phyloP scores from a whole-genome alignment of 2,888 invertebrate species.

The Andrena dorsata region DNA sequence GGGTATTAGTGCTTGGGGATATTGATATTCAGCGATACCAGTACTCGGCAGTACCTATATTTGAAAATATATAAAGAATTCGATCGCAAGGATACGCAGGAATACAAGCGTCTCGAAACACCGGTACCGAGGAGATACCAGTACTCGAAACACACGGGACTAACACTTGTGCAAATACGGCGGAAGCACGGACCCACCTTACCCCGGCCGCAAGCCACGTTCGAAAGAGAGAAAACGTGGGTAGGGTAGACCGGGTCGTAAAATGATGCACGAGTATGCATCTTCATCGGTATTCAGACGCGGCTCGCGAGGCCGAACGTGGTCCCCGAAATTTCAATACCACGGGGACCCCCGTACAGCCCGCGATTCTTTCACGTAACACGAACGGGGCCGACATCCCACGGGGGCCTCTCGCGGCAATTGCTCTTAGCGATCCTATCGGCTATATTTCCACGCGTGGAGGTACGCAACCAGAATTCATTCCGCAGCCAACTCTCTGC shows the following conservation, averaged over 20 bases:
- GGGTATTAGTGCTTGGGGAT: no score
- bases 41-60: neutral
- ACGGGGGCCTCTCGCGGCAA: slow-evolving; percentile 74
- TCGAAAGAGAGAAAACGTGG: slow-evolving; percentile 16
- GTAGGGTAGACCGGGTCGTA: slow-evolving; percentile 9
- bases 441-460: slow-evolving; percentile 53
- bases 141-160: neutral
- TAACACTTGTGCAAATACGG: neutral
- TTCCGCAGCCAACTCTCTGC: neutral
- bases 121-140: neutral
- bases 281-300: slow-evolving; percentile 79
- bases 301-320: slow-evolving; percentile 57
- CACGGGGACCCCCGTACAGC: slow-evolving; percentile 64
- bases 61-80: no score
- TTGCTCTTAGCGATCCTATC: slow-evolving; percentile 61
- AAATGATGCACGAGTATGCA: slow-evolving; percentile 64
- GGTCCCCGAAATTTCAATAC: slow-evolving; percentile 80
- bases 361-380: slow-evolving; percentile 81
- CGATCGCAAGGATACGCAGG: no score
- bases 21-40: neutral
- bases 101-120: no score
- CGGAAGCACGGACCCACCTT: neutral
- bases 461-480: slow-evolving; percentile 48
- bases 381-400: slow-evolving; percentile 82
- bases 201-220: neutral